A percentile compares a stretch with the other conserved stretches of the same genome.
Conservation (phyloP, 2,888 invertebrate genomes). For the Cheilosia scutellata region DNA sequence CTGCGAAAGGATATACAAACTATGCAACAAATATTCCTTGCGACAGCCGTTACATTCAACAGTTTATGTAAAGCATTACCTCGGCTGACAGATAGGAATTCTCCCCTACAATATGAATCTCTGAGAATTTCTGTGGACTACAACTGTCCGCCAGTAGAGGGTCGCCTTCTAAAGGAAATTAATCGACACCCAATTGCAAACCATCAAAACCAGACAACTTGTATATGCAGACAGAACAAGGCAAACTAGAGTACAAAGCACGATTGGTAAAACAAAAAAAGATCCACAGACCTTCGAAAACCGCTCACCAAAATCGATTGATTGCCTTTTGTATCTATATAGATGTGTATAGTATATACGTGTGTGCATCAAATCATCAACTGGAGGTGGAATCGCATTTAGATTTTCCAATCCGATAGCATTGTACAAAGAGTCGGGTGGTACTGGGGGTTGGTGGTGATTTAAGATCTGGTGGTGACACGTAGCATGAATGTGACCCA, state of each 20-base stretch:
- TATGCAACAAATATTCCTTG: slow-evolving; percentile 57
- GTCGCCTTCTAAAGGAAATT: slow-evolving; percentile 26
- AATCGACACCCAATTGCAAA: slow-evolving; percentile 30
- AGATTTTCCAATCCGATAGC: slow-evolving; percentile 47
- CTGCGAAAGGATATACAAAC: slow-evolving; percentile 1
- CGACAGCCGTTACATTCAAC: slow-evolving; percentile 56
- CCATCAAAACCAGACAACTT: slow-evolving; percentile 36
- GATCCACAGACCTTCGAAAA: neutral
- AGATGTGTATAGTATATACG: neutral
- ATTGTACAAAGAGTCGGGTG: slow-evolving; percentile 9
- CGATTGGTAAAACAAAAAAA: slow-evolving; percentile 2
- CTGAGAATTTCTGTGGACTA: neutral
- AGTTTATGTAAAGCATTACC: slow-evolving; percentile 52
- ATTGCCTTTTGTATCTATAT: slow-evolving; percentile 16
- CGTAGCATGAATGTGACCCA: slow-evolving; percentile 43
- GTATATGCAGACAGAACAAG: slow-evolving; percentile 8
- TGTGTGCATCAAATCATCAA: slow-evolving; percentile 45
- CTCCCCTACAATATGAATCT: neutral
- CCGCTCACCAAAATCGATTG: slow-evolving; percentile 63
- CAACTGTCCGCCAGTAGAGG: neutral
- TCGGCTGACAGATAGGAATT: neutral
- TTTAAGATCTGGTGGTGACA: slow-evolving; percentile 49
- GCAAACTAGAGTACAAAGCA: neutral
- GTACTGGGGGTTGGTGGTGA: neutral
- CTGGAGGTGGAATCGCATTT: slow-evolving; percentile 53